These are phyloP conservation scores for Anastatus disparis DNA, from an alignment of 1,140 invertebrate species.

Conservation along the genomic window DNA sequence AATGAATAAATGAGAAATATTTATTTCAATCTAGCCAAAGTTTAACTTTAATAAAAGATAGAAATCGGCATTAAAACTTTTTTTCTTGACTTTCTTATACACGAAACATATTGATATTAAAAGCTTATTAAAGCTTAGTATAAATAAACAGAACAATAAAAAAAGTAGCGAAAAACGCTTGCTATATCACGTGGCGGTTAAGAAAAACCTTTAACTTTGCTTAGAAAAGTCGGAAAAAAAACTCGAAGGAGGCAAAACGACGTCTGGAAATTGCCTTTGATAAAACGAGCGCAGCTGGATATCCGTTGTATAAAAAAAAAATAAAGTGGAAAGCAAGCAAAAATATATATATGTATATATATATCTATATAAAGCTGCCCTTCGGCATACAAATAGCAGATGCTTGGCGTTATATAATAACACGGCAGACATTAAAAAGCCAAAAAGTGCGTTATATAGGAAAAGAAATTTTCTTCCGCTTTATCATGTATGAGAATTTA, in stretches of 20 bases:
- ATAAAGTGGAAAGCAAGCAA: no score
- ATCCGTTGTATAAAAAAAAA: not conserved
- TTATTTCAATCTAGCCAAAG: no score
- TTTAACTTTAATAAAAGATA: no score
- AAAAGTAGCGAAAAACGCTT: not conserved
- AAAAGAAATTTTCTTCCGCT: not conserved
- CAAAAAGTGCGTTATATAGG: not conserved
- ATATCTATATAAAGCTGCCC: no score
- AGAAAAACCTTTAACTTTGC: not conserved
- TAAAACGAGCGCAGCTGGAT: not conserved
- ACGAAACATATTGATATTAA: no score
- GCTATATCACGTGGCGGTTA: no score
- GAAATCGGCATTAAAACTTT: no score
- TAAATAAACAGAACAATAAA: no score
- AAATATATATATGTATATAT: no score
- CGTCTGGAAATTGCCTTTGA: not conserved
- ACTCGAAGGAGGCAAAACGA: conserved; percentile 1
- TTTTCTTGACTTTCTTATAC: no score
- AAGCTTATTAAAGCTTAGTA: no score
- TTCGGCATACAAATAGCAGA: not conserved
- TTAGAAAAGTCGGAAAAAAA: conserved; percentile 1
- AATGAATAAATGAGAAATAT: no score
- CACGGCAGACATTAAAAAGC: not conserved
- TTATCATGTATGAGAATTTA: not conserved
- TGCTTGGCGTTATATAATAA: not conserved